phyloP scores from a whole-genome alignment of 2,797 vertebrate genomes.

The Zalophus californianus region DNA sequence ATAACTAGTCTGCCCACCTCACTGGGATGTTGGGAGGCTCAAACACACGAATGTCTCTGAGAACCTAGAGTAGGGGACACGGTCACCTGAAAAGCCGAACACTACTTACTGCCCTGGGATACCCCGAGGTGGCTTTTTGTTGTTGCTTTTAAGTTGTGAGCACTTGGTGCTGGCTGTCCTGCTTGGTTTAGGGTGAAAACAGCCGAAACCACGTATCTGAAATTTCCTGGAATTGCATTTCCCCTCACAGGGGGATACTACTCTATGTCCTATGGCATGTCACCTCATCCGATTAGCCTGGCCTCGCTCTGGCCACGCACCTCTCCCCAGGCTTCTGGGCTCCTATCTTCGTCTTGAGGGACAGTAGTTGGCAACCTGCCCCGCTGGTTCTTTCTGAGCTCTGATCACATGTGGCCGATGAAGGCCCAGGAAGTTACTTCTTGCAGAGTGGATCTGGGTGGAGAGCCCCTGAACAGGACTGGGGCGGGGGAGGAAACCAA shows the following conservation, averaged over 20 bases:
- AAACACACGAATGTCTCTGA: not conserved
- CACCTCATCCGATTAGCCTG: not conserved
- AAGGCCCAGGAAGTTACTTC: not conserved
- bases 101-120: not conserved
- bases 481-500: not conserved
- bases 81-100: not conserved
- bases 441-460: not conserved
- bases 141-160: not conserved
- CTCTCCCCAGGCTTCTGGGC: not conserved
- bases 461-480: not conserved
- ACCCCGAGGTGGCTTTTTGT: not conserved
- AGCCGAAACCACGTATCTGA: too few relatives aligned
- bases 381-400: not conserved
- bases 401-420: not conserved
- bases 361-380: rapidly evolving
- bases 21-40: not conserved
- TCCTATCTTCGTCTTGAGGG: rapidly evolving
- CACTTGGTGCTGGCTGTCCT: too few relatives aligned
- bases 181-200: not conserved
- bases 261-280: not conserved
- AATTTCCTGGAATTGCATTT: not conserved
- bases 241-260: not conserved
- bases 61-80: not conserved
- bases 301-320: rapidly evolving
- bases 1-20: not conserved